phyloP scores from a whole-genome alignment of 2,113 vertebrate species.

The Gasterosteus aculeatus region DNA sequence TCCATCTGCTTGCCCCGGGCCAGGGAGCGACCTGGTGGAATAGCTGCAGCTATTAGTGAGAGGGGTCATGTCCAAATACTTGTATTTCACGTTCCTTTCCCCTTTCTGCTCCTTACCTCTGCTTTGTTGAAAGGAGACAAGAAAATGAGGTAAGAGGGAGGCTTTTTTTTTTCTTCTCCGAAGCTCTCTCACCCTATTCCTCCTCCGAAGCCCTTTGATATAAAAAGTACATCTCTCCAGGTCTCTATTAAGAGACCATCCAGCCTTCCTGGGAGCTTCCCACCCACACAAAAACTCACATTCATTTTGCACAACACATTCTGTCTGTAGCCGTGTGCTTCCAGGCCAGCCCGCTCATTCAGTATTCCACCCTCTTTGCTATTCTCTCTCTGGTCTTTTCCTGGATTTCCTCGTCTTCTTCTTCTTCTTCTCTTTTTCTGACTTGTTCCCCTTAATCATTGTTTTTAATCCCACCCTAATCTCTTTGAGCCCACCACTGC shows the following conservation, averaged over 20 bases:
- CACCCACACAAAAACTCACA: slow-evolving; percentile 64
- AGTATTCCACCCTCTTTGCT: slow-evolving; percentile 42
- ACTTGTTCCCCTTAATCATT: slow-evolving; percentile 25
- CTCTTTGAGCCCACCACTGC: slow-evolving; percentile 23
- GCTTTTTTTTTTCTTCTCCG: slow-evolving; percentile 25
- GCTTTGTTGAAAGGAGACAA: slow-evolving; percentile 53
- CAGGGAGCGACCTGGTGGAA: slow-evolving; percentile 26
- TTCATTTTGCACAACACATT: slow-evolving; percentile 67
- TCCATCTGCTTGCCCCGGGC: slow-evolving; percentile 65
- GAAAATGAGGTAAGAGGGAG: slow-evolving; percentile 41
- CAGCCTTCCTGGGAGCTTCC: slow-evolving; percentile 58
- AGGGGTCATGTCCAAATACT: slow-evolving; percentile 24
- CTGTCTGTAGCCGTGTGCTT: slow-evolving; percentile 19
- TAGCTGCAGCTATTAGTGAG: slow-evolving; percentile 37
- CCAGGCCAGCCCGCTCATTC: slow-evolving; percentile 36
- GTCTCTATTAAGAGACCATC: slow-evolving; percentile 61
- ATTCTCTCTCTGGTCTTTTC: slow-evolving; percentile 12
- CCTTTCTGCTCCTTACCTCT: slow-evolving; percentile 28
- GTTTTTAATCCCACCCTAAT: slow-evolving; percentile 56
- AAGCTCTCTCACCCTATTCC: slow-evolving; percentile 49
- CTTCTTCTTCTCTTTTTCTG: neutral
- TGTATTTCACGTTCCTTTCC: slow-evolving; percentile 42
- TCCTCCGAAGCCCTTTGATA: slow-evolving; percentile 66
- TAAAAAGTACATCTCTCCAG: slow-evolving; percentile 51
- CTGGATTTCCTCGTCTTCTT: slow-evolving; percentile 13